A percentile compares a stretch with the other conserved stretches of the same genome.
phyloP scores from a whole-genome alignment of 2,797 vertebrate species.

The Lycodopsis pacificus region DNA sequence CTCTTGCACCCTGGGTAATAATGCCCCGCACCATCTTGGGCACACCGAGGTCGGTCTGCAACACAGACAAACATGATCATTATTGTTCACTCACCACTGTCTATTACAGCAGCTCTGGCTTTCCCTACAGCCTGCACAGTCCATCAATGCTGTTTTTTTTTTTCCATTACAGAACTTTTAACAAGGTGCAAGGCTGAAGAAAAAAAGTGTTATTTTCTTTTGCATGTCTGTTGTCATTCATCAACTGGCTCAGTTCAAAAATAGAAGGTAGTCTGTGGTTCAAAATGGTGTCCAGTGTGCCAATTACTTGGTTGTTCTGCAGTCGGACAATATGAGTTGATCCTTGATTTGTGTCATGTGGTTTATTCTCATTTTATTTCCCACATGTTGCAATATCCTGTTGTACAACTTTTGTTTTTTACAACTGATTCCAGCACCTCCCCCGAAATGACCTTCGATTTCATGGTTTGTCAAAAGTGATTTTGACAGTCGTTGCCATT shows the following conservation, averaged over 20 bases:
- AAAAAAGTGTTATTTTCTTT: fast-evolving
- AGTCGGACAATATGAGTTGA: neutral
- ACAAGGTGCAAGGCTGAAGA: neutral
- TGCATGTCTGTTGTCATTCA: neutral
- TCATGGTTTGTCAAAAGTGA: neutral
- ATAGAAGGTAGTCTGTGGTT: neutral
- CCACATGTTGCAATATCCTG: neutral
- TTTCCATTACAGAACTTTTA: conserved; percentile 6
- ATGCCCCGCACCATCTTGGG: conserved; percentile 92
- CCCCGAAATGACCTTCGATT: neutral
- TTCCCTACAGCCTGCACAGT: neutral
- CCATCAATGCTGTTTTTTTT: neutral
- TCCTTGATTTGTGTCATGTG: too few relatives aligned
- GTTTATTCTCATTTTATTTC: too few relatives aligned
- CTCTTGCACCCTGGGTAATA: conserved; percentile 96
- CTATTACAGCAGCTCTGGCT: neutral
- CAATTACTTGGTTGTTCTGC: neutral
- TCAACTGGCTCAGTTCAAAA: neutral
- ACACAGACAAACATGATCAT: conserved; percentile 15
- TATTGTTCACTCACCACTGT: neutral
- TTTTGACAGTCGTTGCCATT: neutral
- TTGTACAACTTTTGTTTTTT: neutral
- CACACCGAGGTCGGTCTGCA: conserved; percentile 88
- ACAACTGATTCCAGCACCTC: too few relatives aligned
- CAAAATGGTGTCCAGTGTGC: neutral